Conservation (phyloP, 2,888 invertebrate species). For the Cheilosia grossa region DNA sequence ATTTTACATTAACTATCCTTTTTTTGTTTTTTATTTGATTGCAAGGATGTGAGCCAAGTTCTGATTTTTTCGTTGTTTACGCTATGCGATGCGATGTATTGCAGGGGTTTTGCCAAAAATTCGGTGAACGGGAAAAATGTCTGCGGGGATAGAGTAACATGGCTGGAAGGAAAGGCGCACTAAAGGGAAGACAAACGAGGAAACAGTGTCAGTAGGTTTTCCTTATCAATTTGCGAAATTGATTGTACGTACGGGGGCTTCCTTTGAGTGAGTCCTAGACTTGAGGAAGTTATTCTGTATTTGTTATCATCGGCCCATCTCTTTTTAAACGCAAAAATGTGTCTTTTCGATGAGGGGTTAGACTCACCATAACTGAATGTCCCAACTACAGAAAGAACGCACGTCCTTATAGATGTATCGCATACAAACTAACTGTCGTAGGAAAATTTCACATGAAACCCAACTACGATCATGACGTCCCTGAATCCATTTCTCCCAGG, state of each 20-base stretch:
- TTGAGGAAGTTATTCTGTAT: not conserved
- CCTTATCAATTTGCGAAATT: not conserved
- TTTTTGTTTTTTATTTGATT: slow-evolving; percentile 33
- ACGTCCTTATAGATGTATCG: too few relatives aligned
- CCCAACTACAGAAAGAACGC: too few relatives aligned
- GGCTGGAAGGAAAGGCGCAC: slow-evolving; percentile 1
- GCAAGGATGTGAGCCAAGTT: slow-evolving; percentile 59
- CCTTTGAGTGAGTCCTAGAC: not conserved
- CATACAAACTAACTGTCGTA: slow-evolving; percentile 2
- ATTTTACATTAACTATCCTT: slow-evolving; percentile 35
- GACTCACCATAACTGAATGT: too few relatives aligned
- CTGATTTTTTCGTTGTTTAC: slow-evolving; percentile 39
- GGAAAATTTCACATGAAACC: slow-evolving; percentile 15
- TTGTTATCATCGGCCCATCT: too few relatives aligned
- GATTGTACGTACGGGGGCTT: not conserved
- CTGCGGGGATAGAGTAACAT: slow-evolving; percentile 34
- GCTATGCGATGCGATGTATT: slow-evolving; percentile 38
- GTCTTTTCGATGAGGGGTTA: too few relatives aligned
- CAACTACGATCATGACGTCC: slow-evolving; percentile 40
- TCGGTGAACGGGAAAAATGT: slow-evolving; percentile 47
- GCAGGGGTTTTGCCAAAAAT: slow-evolving; percentile 61
- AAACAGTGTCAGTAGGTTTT: not conserved
- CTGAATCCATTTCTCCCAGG: slow-evolving; percentile 4
- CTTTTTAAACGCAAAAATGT: too few relatives aligned
- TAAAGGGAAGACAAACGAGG: slow-evolving; percentile 1